A percentile compares a stretch with the other conserved stretches of the same genome.
Conservation (phyloP, 2,113 vertebrate species). For the Boulengeromyrus knoepffleri region DNA sequence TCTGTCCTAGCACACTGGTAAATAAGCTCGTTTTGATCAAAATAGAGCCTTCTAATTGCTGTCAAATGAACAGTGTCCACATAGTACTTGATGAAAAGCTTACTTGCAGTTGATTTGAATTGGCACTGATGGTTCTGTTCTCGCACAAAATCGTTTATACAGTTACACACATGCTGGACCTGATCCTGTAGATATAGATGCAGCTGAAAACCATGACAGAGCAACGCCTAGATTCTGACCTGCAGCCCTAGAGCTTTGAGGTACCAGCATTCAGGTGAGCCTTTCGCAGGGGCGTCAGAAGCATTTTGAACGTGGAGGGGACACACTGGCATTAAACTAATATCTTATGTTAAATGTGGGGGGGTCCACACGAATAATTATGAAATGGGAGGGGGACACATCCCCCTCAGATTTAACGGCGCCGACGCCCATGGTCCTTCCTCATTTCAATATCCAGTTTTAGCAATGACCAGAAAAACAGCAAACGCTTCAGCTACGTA, state of each 20-base stretch:
- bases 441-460: not conserved
- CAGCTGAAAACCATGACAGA: not conserved
- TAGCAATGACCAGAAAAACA: not conserved
- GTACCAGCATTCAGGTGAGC: not conserved
- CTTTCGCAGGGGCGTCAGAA: no score
- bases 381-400: no score
- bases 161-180: not conserved
- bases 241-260: not conserved
- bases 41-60: not conserved
- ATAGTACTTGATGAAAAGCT: not conserved
- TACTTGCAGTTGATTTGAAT: not conserved
- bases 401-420: no score
- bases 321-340: no score
- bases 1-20: not conserved
- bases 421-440: not conserved
- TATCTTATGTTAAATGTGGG: no score
- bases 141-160: not conserved
- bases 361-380: no score
- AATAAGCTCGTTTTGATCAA: not conserved
- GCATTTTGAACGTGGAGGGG: no score
- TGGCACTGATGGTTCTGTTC: not conserved
- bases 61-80: not conserved
- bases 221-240: not conserved
- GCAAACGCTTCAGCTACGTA: not conserved
- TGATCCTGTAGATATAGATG: not conserved